Base-by-base conservation (phyloP, 2,797 vertebrate genomes). In the Macropus fuliginosus region DNA sequence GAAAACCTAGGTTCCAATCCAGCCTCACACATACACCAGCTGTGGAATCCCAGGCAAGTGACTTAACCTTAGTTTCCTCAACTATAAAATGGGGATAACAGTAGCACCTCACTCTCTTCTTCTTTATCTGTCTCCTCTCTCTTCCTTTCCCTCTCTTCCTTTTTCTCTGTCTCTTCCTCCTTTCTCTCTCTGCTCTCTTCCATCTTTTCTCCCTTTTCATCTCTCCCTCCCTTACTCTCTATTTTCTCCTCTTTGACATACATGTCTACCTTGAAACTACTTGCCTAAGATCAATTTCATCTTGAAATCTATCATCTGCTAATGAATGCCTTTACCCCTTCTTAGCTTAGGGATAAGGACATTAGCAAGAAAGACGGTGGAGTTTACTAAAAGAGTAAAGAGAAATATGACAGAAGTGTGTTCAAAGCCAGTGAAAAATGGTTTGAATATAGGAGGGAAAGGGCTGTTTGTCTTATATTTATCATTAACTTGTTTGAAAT, bases 401-500 rank as follows among this genome's bases (percentile, higher is more conserved):
- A 34, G n/a, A 46, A 91, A 6, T 40, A 40, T 74, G 21, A 74
- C 2, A 40, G 21, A 74, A 74, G 18, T 24, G 31, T 34, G 18
- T 74, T 74, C 66, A 56, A 28, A 89, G 9, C 13, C 54, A 91
- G 16, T 93, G 89, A 90, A 92, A 95, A 96, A 87, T 28, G 74
- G 8, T 90, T 54, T 50, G 66, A 16, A 40, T 21, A 24, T 74
- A 21, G n/a, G 66, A 34, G 13, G 31, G 62, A 40, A 34, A 93
- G 34, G 95, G 56, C 31, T 62, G 91, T 93, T 94, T 90, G 74
- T 96, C 31, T 21, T 91, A 8, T 66, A 4, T 81, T 6, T 94
- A 91, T 91, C 95, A 94, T 95, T 91, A 34, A 94, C 95, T 93
- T 96, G 95, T 94, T 97, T 96, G 59, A 96, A 96, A 56, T 91